Evolutionary conservation across 1,140 invertebrate genomes (phyloP), one percentile per base, ranked within the genome.

Genomic region (Phthorimaea operculella): DNA sequence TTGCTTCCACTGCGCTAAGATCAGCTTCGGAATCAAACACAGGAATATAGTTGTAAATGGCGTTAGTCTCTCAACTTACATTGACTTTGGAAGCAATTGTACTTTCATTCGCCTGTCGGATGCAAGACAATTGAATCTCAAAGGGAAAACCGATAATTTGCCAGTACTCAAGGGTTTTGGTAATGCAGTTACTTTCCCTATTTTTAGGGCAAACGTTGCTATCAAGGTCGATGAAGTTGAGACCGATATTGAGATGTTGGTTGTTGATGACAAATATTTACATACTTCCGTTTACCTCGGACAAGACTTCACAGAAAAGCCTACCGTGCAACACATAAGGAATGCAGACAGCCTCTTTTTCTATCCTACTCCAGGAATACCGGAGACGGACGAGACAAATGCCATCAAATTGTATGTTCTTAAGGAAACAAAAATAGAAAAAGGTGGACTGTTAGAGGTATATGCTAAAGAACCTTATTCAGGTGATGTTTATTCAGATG

Each of bases 401-500:
- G 36, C 36, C 10, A 15, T 47, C 10, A 47, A 17, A 17, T 16
- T 47, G 3, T 47, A 47, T 15, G 15, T 47, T 5, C 44, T n/a
- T 15, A n/a, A 47, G 11, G 44, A 47, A 15, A 47, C 44, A 14
- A 15, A n/a, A 4, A 47, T 47, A 47, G 16, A 16, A 15, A 47
- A 47, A 47, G 44, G 44, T 9, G 44, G 44, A 8, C 8, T 47
- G 15, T 15, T 47, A 9, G 44, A 47, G 15, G 44, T 47, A 14
- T 47, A 47, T 16, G 15, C 44, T 5, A 15, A 47, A 3, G 44
- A 33, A 12, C 28, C 49, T 21, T 51, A 21, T 28, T 12, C 49
- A 12, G 49, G 49, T 5, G 49, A 51, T 14, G 21, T 51, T 28
- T 51, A 51, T 33, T 10, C 28, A 2, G 28, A 51, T 28, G 49